Conservation (phyloP, 23 tunicate genomes). For the Trididemnum clinides region DNA sequence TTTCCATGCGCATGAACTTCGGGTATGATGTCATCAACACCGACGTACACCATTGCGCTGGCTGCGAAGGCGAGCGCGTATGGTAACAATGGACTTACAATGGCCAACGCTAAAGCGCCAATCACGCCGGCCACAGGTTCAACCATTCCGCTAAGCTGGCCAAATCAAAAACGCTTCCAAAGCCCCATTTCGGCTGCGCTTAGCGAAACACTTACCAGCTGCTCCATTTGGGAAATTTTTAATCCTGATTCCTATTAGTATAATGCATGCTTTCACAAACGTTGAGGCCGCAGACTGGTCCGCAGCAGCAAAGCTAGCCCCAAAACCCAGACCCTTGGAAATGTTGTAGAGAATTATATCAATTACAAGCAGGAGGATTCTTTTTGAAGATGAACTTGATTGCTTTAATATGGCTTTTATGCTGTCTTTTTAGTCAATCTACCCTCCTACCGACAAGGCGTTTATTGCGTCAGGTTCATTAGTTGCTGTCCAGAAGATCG, state of each 20-base stretch:
- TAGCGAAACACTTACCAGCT: constrained; percentile 82
- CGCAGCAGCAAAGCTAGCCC: constrained; percentile 76
- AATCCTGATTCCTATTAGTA: constrained; percentile 80
- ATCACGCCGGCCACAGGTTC: constrained; percentile 89
- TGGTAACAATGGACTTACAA: constrained; percentile 70
- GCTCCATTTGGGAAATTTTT: constrained; percentile 94
- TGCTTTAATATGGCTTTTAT: too few relatives aligned
- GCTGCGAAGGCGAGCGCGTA: constrained; percentile 92
- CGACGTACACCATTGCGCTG: constrained; percentile 82
- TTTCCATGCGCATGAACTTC: constrained; percentile 81
- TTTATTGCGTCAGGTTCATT: too few relatives aligned
- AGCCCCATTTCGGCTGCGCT: constrained; percentile 77
- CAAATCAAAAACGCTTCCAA: constrained; percentile 77
- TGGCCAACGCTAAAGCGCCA: constrained; percentile 57
- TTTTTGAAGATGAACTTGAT: too few relatives aligned
- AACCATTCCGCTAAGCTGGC: constrained; percentile 91
- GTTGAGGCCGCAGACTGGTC: constrained; percentile 65
- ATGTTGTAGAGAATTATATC: too few relatives aligned
- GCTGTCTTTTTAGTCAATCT: too few relatives aligned
- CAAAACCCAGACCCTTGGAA: too few relatives aligned
- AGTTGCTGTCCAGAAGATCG: too few relatives aligned
- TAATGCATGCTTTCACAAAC: constrained; percentile 63
- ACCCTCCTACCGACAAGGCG: too few relatives aligned
- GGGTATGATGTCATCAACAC: constrained; percentile 85
- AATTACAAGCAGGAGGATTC: too few relatives aligned